These are phyloP conservation scores for Pygoscelis antarcticus DNA, from an alignment of 2,113 vertebrate genomes.

Conservation along the genomic window DNA sequence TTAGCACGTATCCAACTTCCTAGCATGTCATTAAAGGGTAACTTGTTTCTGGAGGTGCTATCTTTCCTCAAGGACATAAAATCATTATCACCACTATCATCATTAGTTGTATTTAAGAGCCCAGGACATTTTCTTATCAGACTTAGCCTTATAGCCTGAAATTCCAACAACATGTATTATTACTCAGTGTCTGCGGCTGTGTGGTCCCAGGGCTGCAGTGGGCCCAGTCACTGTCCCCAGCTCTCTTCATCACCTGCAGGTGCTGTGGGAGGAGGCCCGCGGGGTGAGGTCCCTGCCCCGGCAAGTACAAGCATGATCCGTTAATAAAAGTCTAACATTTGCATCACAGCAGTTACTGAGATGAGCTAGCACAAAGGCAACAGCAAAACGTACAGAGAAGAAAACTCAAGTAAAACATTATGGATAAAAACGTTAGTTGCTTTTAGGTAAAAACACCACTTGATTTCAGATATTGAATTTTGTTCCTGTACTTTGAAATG, in stretches of 20 bases:
- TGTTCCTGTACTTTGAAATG: not conserved
- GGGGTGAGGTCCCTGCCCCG: not conserved
- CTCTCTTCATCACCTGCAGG: not conserved
- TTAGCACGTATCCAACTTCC: not conserved
- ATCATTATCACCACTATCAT: not conserved
- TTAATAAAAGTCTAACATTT: not conserved
- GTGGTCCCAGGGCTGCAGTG: not conserved
- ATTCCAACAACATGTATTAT: not conserved
- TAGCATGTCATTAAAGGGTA: not conserved
- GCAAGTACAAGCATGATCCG: not conserved
- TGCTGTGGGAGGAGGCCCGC: not conserved
- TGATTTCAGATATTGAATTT: conserved; percentile 35
- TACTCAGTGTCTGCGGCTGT: not conserved
- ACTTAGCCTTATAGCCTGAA: not conserved
- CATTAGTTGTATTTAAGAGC: not conserved
- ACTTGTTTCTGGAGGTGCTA: not conserved
- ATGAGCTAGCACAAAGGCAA: not conserved
- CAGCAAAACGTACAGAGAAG: not conserved
- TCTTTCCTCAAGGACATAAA: not conserved
- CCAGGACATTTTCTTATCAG: not conserved
- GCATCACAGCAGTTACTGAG: not conserved
- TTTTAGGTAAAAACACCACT: not conserved
- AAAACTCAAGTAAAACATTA: not conserved
- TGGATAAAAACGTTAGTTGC: not conserved
- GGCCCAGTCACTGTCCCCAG: not conserved